Evolutionary conservation across 30 jellyfish, hydroid and myxozoan species (phyloP).

Genomic region (Aurelia sp.): DNA sequence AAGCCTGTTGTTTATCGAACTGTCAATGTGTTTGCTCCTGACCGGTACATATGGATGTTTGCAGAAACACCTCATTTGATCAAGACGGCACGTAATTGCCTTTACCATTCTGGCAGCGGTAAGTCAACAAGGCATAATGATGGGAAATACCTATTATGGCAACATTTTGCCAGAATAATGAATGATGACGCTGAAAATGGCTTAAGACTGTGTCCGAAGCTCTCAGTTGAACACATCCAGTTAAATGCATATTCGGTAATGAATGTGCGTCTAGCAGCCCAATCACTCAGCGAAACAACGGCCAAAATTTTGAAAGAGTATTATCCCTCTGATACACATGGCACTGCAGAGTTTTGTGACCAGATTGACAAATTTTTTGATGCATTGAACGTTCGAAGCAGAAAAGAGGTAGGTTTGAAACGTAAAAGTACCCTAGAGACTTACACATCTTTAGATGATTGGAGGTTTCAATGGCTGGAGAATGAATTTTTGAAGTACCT

Average conservation of each 20-base stretch:
- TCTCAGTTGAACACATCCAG: slow-evolving; percentile 39
- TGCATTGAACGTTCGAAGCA: slow-evolving; percentile 61
- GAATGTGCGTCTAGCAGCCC: slow-evolving; percentile 63
- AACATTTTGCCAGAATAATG: slow-evolving; percentile 44
- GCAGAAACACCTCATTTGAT: slow-evolving; percentile 47
- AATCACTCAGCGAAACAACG: slow-evolving; percentile 44
- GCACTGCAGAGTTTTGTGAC: slow-evolving; percentile 59
- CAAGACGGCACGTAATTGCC: slow-evolving; percentile 46
- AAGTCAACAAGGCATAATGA: slow-evolving; percentile 26
- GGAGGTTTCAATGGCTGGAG: slow-evolving; percentile 57
- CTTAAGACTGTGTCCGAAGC: slow-evolving; percentile 45
- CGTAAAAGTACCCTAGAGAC: slow-evolving; percentile 47
- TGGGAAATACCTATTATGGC: slow-evolving; percentile 47
- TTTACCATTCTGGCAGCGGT: slow-evolving; percentile 50
- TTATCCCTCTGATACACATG: slow-evolving; percentile 44
- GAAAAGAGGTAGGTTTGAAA: slow-evolving; percentile 33
- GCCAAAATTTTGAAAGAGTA: slow-evolving; percentile 31
- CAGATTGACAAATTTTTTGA: slow-evolving; percentile 69
- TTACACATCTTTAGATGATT: slow-evolving; percentile 38
- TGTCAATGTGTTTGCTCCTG: slow-evolving; percentile 45
- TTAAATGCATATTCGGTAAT: slow-evolving; percentile 40
- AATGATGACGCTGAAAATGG: slow-evolving; percentile 53
- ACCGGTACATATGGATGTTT: slow-evolving; percentile 46
- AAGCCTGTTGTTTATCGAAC: slow-evolving; percentile 42
- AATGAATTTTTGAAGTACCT: slow-evolving; percentile 43